Evolutionary conservation across 2,797 vertebrate genomes (phyloP).

Genomic region (Xenopus petersii): DNA sequence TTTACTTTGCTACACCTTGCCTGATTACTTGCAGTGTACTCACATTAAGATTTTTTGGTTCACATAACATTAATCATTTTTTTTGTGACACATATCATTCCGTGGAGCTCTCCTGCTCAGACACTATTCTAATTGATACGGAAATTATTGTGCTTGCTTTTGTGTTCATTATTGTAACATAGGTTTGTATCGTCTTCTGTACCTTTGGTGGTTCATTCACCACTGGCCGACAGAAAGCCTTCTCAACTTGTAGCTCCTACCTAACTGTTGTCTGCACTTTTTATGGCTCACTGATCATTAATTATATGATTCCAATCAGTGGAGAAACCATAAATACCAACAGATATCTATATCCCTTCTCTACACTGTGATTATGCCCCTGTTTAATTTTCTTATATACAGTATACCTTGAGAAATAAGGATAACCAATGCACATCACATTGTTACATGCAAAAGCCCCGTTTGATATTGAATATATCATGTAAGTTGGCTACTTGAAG

Average conservation of each 20-base stretch:
- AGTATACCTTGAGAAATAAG: conserved; percentile 11
- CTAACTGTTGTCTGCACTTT: conserved; percentile 1
- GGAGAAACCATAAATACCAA: background rate
- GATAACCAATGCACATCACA: background rate
- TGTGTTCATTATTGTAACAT: conserved; percentile 26
- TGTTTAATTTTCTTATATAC: conserved; percentile 7
- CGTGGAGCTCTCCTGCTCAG: conserved; percentile 51
- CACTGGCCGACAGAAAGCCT: background rate
- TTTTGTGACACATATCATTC: conserved; percentile 53
- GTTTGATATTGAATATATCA: too few relatives aligned
- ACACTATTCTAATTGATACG: conserved; percentile 8
- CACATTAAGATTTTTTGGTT: too few relatives aligned
- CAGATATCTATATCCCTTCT: conserved; percentile 1
- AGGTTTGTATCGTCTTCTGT: conserved; percentile 11
- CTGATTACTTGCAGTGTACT: too few relatives aligned
- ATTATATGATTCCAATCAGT: background rate
- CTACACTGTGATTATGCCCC: background rate
- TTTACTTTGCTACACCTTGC: background rate
- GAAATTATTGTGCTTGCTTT: background rate
- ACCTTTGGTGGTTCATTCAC: background rate
- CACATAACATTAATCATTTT: conserved; percentile 46
- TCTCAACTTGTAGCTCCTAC: conserved; percentile 17
- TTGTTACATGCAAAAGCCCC: too few relatives aligned
- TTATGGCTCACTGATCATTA: background rate
- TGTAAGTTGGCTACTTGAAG: too few relatives aligned